These are phyloP conservation scores for Albula goreensis DNA, from an alignment of 2,113 vertebrate species.

Conservation along the genomic window DNA sequence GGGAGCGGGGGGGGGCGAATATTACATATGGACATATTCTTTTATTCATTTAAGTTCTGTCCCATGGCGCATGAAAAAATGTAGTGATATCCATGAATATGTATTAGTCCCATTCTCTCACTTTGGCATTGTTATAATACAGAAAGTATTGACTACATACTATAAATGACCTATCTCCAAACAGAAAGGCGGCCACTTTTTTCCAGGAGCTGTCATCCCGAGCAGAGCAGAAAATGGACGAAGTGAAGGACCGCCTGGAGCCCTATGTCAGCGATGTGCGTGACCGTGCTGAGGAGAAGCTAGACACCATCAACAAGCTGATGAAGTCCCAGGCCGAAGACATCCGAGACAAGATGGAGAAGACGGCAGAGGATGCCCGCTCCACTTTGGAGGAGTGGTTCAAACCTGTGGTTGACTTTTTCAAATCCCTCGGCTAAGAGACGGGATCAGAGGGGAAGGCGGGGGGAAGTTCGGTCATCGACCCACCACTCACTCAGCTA, in stretches of 20 bases:
- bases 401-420: neutral
- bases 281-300: constrained; percentile 59
- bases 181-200: constrained; percentile 56
- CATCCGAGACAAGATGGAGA: constrained; percentile 48
- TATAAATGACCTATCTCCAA: neutral
- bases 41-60: no score
- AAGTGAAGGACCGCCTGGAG: constrained; percentile 46
- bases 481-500: neutral
- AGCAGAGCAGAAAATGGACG: constrained; percentile 45
- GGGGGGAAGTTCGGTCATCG: neutral
- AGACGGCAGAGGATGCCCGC: constrained; percentile 39
- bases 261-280: constrained; percentile 60
- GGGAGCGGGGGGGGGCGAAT: neutral
- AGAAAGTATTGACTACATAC: no score
- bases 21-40: neutral
- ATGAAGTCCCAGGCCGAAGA: constrained; percentile 44
- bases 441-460: neutral
- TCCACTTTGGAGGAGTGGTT: constrained; percentile 39
- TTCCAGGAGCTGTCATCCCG: constrained; percentile 48
- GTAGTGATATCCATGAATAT: no score
- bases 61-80: no score
- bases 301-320: constrained; percentile 51
- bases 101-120: neutral
- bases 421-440: neutral
- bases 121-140: neutral